Percentiles rank a stretch among this genome's conserved stretches.
Conservation (phyloP, 2,888 invertebrate species). For the Ceramica pisi region DNA sequence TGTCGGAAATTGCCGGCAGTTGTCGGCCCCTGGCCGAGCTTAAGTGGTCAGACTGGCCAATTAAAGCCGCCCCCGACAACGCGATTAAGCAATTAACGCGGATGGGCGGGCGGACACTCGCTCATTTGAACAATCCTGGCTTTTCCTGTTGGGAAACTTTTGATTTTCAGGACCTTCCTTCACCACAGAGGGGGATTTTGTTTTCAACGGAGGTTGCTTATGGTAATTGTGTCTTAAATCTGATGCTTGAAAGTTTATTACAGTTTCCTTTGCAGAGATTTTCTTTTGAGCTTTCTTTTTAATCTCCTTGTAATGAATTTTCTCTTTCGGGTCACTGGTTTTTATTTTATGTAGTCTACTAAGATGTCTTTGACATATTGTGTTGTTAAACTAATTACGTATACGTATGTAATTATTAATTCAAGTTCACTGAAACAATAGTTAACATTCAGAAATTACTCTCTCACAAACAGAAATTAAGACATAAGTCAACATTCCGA, state of each 20-base stretch:
- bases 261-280: constrained; percentile 57
- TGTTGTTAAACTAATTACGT: background rate
- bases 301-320: constrained; percentile 45
- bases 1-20: constrained; percentile 79
- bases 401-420: too few species aligned
- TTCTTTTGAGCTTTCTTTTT: constrained; percentile 48
- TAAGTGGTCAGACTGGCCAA: constrained; percentile 87
- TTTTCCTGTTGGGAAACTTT: constrained; percentile 82
- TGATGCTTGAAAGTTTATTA: constrained; percentile 54
- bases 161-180: constrained; percentile 74
- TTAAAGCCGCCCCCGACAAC: constrained; percentile 85
- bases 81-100: constrained; percentile 90
- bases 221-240: constrained; percentile 65
- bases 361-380: background rate
- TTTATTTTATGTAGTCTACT: background rate
- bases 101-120: constrained; percentile 86
- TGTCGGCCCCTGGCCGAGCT: constrained; percentile 74
- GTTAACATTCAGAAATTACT: too few species aligned
- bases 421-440: background rate
- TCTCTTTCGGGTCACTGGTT: constrained; percentile 6
- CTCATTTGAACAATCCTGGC: constrained; percentile 80
- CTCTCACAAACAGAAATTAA: background rate
- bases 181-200: constrained; percentile 65
- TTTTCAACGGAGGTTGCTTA: constrained; percentile 68
- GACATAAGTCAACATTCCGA: background rate